Percentiles rank a stretch among this genome's conserved stretches.
Conservation (phyloP, 2,888 invertebrate species). For the Spilarctia lutea region DNA sequence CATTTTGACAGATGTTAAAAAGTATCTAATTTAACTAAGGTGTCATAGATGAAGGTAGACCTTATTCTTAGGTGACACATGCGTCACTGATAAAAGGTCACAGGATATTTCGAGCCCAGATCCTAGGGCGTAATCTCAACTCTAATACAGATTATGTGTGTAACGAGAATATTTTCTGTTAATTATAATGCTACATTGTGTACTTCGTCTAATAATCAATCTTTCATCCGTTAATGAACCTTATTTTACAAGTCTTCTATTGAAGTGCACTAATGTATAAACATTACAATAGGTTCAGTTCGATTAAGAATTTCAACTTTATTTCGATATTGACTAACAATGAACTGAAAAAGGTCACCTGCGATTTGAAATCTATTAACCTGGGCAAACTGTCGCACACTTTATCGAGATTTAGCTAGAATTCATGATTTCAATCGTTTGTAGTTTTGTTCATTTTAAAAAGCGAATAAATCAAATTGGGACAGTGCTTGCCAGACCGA, state of each 20-base stretch:
- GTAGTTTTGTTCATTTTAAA: constrained; percentile 27
- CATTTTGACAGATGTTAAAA: no score
- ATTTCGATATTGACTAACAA: constrained; percentile 36
- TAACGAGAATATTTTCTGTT: no score
- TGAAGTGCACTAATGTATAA: not conserved
- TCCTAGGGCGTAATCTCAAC: no score
- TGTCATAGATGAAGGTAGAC: no score
- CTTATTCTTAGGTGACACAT: not conserved
- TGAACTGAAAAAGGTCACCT: constrained; percentile 49
- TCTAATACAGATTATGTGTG: no score
- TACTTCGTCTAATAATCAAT: not conserved
- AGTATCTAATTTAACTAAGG: no score
- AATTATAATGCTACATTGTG: no score
- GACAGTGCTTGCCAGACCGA: constrained; percentile 47
- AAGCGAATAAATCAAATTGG: constrained; percentile 44
- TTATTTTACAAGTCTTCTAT: not conserved
- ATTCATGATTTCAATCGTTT: constrained; percentile 33
- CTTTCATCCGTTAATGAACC: not conserved
- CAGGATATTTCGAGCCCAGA: no score
- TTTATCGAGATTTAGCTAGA: constrained; percentile 23
- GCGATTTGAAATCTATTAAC: constrained; percentile 29
- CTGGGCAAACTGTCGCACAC: constrained; percentile 18
- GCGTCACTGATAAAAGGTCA: not conserved
- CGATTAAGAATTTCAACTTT: constrained; percentile 32
- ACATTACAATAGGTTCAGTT: constrained; percentile 30